Percentiles rank a stretch among this genome's conserved stretches.
These are phyloP conservation scores for Ischnus inquisitorius DNA, from an alignment of 2,888 invertebrate genomes.

Conservation along the genomic window DNA sequence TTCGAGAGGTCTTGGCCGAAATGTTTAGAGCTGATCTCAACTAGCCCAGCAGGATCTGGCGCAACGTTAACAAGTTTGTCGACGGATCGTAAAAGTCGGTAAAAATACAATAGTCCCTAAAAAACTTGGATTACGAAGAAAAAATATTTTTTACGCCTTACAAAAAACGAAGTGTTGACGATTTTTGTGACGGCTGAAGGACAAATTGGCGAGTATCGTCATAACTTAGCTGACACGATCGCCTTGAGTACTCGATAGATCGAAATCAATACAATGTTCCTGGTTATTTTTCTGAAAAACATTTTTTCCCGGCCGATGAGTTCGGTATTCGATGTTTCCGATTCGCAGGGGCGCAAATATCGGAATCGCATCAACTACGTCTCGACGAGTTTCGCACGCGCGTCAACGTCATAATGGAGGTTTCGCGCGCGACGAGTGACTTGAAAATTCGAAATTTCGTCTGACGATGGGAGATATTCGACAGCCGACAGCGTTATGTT, in stretches of 20 bases:
- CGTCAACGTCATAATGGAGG: conserved; percentile 62
- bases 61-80: no score
- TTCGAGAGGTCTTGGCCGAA: conserved; percentile 1
- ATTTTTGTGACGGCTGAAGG: no score
- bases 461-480: conserved; percentile 37
- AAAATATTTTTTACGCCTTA: no score
- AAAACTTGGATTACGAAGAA: no score
- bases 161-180: no score
- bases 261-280: no score
- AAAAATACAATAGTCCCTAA: no score
- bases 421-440: conserved; percentile 41
- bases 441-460: conserved; percentile 66
- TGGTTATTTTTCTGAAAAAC: not conserved
- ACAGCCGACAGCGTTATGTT: conserved; percentile 33
- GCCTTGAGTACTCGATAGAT: no score
- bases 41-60: no score
- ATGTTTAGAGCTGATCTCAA: not conserved
- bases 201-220: no score
- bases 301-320: not conserved
- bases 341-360: not conserved
- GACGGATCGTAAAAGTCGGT: no score
- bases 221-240: no score
- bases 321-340: not conserved
- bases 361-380: conserved; percentile 34
- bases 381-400: conserved; percentile 29